Evolutionary conservation across 2,797 vertebrate species (phyloP).

Genomic region (Cephalopachus bancanus): DNA sequence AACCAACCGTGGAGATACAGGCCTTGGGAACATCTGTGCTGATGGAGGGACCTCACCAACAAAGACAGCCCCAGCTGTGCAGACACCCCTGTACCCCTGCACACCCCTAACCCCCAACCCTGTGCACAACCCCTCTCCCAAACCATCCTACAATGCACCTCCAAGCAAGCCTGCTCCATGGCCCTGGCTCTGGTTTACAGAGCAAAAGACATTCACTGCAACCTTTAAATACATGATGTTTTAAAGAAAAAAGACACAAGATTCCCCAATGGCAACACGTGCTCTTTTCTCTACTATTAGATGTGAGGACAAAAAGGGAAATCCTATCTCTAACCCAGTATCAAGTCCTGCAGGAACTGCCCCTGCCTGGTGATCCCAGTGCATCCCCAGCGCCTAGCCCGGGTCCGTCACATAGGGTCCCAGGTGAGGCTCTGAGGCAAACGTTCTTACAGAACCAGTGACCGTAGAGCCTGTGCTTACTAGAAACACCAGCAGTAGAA

Average conservation of each 20-base stretch:
- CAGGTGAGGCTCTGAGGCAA: fast-evolving
- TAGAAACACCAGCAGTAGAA: fast-evolving
- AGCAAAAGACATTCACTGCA: fast-evolving
- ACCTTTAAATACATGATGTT: not conserved
- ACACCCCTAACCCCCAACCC: fast-evolving
- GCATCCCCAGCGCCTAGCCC: fast-evolving
- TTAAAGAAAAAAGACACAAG: fast-evolving
- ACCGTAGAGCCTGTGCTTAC: not conserved
- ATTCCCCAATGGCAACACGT: fast-evolving
- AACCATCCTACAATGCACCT: fast-evolving
- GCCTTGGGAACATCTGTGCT: not conserved
- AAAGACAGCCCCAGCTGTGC: not conserved
- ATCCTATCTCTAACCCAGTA: not conserved
- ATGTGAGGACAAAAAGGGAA: not conserved
- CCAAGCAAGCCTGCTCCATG: not conserved
- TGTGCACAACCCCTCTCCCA: too few relatives aligned
- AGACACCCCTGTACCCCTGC: too few relatives aligned
- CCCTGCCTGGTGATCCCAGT: not conserved
- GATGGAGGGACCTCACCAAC: not conserved
- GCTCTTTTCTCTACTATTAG: not conserved
- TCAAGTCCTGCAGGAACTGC: not conserved
- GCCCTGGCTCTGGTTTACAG: not conserved
- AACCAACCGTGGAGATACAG: fast-evolving
- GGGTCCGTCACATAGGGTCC: not conserved
- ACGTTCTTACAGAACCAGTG: not conserved